Base-by-base conservation (phyloP, 2,113 vertebrate species). In the Calypte anna region DNA sequence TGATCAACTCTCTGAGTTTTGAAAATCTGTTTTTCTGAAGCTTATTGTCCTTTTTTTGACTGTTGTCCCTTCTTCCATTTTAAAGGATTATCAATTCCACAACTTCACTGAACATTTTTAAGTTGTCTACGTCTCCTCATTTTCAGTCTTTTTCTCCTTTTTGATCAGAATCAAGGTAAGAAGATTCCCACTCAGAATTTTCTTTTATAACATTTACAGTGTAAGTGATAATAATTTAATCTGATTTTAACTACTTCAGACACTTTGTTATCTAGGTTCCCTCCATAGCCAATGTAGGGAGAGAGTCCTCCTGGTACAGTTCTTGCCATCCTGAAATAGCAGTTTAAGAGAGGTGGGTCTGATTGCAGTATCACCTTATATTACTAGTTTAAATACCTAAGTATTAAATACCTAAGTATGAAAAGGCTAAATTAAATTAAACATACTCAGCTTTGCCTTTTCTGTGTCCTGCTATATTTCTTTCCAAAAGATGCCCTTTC, bases 401-500 rank as follows among this genome's bases (percentile, higher is more conserved):
- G 33, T 33, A 33, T 90, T 69, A 4, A 2, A 57, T 66, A 68
- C 9, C 33, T 70, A 63, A 43, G 23, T 69, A 46, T n/a, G 46
- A 53, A 76, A 62, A 77, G 0, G 7, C 46, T 86, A 63, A 73
- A 90, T 80, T 72, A 79, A 64, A 79, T 89, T 82, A 85, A 85
- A 73, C 17, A 33, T 17, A 58, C 21, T 13, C 58, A 6, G 1
- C 30, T 33, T 82, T 91, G 16, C 19, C 25, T 85, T 85, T 75
- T 69, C n/a, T 87, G 14, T n/a, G 66, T 92, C 77, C 61, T 94
- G 40, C 36, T 78, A 38, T 61, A 66, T 85, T 92, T 88, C 40
- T 94, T 90, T 90, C 38, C 36, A 27, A 74, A 91, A 86, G 51
- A 67, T 90, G 86, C 55, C 80, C 91, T 92, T 95, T 86, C 82